Evolutionary conservation across 2,797 vertebrate species (phyloP).

Genomic region (Spondyliosoma cantharus): DNA sequence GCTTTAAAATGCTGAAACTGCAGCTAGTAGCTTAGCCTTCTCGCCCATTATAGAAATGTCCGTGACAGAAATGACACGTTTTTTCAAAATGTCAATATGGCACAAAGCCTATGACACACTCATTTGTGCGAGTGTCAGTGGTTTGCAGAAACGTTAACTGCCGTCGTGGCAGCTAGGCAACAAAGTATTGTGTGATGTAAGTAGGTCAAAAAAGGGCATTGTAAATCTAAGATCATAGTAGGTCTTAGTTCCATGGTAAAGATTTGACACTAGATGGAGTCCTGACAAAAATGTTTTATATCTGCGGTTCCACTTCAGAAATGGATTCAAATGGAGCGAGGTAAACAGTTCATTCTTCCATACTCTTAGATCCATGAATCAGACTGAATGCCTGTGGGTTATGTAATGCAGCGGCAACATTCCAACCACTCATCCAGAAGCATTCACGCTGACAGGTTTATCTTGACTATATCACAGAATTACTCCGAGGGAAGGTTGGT

Average conservation of each 20-base stretch:
- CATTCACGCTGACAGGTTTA: conserved; percentile 71
- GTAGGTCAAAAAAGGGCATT: too few species aligned
- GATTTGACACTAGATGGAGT: background rate
- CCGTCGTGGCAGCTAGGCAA: too few species aligned
- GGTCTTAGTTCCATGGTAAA: background rate
- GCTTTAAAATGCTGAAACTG: too few species aligned
- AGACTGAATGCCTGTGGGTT: conserved; percentile 63
- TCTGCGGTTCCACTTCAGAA: background rate
- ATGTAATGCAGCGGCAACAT: conserved; percentile 64
- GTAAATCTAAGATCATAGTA: too few species aligned
- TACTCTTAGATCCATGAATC: conserved; percentile 35
- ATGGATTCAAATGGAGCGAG: conserved; percentile 27
- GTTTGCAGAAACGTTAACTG: too few species aligned
- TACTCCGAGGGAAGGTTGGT: conserved; percentile 36
- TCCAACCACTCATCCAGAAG: conserved; percentile 73
- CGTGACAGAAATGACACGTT: too few species aligned
- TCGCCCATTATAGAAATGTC: too few species aligned
- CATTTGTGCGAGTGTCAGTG: too few species aligned
- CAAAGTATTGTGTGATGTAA: too few species aligned
- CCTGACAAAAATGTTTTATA: background rate
- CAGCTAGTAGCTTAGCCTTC: too few species aligned
- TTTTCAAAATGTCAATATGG: too few species aligned
- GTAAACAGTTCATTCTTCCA: conserved; percentile 36
- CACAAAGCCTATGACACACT: too few species aligned
- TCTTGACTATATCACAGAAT: conserved; percentile 57